Evolutionary conservation across 2,888 invertebrate genomes (phyloP).

Genomic region (Hemistola chrysoprasaria): DNA sequence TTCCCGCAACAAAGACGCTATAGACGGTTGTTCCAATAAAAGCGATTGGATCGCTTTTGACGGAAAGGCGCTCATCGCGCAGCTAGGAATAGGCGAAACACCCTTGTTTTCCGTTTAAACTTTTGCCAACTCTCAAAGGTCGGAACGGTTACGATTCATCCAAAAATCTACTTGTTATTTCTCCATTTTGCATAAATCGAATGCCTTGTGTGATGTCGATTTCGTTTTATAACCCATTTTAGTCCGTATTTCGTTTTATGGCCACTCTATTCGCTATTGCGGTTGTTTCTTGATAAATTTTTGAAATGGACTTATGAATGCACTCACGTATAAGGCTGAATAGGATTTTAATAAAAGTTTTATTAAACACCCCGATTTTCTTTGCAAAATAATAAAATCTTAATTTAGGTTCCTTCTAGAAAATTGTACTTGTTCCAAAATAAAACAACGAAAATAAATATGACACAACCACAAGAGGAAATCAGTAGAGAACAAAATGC

Average conservation of each 20-base stretch:
- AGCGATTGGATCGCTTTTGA: slow-evolving; percentile 73
- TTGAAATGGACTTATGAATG: slow-evolving; percentile 10
- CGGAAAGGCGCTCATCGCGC: slow-evolving; percentile 51
- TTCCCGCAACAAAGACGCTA: slow-evolving; percentile 71
- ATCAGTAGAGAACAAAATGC: too few species aligned
- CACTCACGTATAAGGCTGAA: slow-evolving; percentile 4
- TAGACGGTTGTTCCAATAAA: slow-evolving; percentile 70
- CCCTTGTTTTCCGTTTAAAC: slow-evolving; percentile 46
- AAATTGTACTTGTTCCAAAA: too few species aligned
- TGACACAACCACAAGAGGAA: too few species aligned
- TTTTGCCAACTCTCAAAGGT: slow-evolving; percentile 32
- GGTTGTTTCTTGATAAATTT: slow-evolving; percentile 22
- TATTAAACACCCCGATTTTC: not conserved
- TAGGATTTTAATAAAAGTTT: slow-evolving; percentile 8
- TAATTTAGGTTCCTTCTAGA: too few species aligned
- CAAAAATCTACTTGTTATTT: slow-evolving; percentile 49
- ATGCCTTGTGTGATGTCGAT: slow-evolving; percentile 39
- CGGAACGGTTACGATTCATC: slow-evolving; percentile 37
- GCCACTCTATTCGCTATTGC: slow-evolving; percentile 17
- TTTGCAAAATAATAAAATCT: too few species aligned
- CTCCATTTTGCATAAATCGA: slow-evolving; percentile 45
- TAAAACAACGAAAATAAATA: too few species aligned
- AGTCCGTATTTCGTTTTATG: slow-evolving; percentile 29
- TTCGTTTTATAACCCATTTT: slow-evolving; percentile 35
- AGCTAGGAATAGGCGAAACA: slow-evolving; percentile 26